Conservation (phyloP, 2,113 vertebrate genomes). For the Puma concolor region DNA sequence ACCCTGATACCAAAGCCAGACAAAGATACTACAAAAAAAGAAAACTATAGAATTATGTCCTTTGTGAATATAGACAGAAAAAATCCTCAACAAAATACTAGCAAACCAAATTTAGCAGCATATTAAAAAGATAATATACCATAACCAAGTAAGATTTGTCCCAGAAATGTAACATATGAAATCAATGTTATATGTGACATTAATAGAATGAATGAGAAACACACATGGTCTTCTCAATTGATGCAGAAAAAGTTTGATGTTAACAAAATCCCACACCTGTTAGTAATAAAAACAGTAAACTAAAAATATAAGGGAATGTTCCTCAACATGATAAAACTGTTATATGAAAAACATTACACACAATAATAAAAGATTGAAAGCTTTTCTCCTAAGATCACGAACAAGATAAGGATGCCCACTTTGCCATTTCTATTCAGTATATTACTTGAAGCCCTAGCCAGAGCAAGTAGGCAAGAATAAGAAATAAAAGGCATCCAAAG, state of each 20-base stretch:
- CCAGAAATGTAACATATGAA: neutral
- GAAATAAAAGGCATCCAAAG: neutral
- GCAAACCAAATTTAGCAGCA: neutral
- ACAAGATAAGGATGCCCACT: neutral
- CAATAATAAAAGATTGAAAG: neutral
- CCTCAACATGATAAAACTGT: neutral
- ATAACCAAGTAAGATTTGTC: neutral
- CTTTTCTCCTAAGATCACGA: neutral
- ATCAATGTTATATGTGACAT: neutral
- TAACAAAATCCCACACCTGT: neutral
- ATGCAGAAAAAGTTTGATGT: neutral
- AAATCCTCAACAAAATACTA: neutral
- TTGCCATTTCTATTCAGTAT: neutral
- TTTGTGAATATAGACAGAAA: neutral
- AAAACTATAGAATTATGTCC: neutral
- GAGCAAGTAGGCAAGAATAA: neutral
- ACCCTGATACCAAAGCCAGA: neutral
- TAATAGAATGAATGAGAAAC: neutral
- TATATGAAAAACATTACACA: neutral
- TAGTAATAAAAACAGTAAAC: neutral
- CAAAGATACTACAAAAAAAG: neutral
- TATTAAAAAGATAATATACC: neutral
- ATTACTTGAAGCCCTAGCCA: neutral
- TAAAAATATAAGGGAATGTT: neutral
- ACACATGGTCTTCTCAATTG: neutral